Base-by-base conservation (phyloP, 1,140 invertebrate genomes). In the Anthonomus grandis region DNA sequence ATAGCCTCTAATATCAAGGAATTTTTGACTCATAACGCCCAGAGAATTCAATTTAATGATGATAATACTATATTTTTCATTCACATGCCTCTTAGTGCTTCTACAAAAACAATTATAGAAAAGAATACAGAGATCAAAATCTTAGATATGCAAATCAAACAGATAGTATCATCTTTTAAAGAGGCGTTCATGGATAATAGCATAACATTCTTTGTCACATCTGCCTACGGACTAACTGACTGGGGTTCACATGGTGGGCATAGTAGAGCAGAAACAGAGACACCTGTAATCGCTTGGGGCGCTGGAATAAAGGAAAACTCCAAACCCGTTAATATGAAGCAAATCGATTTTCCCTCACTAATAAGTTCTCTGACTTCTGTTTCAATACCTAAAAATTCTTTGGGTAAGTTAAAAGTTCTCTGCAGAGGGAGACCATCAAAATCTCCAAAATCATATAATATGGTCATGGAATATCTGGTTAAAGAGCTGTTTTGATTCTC, bases 341-440 rank as follows among this genome's bases (percentile, higher is more conserved):
- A 39, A 17, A 39, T 44, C 24, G 41, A 44, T 44, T 22, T 44
- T 10, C 19, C 18, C 5, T 22, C 41, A 21, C 19, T 44, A 44
- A 8, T 44, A 17, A 22, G 19, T 2, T 44, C 12, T 2, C n/a
- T 44, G 10, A 44, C 24, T 13, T 18, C 19, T 8, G 19, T 44
- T 21, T 44, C 41, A 5, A 5, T 21, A 21, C 41, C 41, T 21
- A 9, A 5, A 18, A 44, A 21, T 22, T 44, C 41, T 1, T 21
- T 44, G 13, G 41, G 41, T 44, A 44, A 42, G 10, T 38, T 38
- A 8, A 38, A 38, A 38, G 5, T 38, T 38, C n/a, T n/a, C n/a
- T n/a, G n/a, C n/a, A n/a, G n/a, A n/a, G n/a, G n/a, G n/a, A n/a
- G n/a, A n/a, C n/a, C n/a, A n/a, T n/a, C n/a, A n/a, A n/a, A n/a